Percentiles rank a stretch among this genome's conserved stretches.
These are phyloP conservation scores for Rhorus exstirpatorius DNA, from an alignment of 2,888 invertebrate species.

Conservation along the genomic window DNA sequence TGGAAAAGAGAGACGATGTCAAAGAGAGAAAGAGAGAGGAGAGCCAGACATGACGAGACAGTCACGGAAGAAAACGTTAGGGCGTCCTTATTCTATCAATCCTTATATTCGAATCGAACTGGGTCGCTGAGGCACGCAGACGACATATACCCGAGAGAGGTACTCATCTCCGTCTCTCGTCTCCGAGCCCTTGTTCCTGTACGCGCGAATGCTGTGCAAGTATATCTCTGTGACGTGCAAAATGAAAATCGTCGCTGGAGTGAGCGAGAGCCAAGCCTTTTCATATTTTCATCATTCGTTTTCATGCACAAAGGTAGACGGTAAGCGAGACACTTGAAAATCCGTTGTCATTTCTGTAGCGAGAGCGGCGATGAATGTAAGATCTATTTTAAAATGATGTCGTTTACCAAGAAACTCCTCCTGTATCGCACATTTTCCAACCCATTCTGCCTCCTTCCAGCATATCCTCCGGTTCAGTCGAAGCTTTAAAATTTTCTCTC, in stretches of 20 bases:
- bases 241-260: conserved; percentile 27
- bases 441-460: not conserved
- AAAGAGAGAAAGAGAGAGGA: conserved; percentile 1
- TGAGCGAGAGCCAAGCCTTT: conserved; percentile 7
- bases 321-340: conserved; percentile 1
- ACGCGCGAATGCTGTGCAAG: conserved; percentile 11
- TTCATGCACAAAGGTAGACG: not conserved
- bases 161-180: conserved; percentile 20
- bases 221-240: conserved; percentile 34
- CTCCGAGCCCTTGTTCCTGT: conserved; percentile 6
- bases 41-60: conserved; percentile 17
- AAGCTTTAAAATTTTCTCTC: not conserved
- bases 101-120: conserved; percentile 61
- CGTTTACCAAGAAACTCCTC: not conserved
- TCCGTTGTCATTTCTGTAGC: not conserved
- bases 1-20: conserved; percentile 3
- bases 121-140: conserved; percentile 51
- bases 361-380: not conserved
- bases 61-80: conserved; percentile 6
- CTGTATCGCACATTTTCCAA: not conserved
- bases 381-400: not conserved
- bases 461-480: not conserved
- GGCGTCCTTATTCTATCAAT: conserved; percentile 59
- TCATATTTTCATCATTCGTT: conserved; percentile 7
- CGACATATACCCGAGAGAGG: conserved; percentile 18